A percentile compares a stretch with the other conserved stretches of the same genome.
Conservation (phyloP, 2,888 invertebrate species). For the Spisula solida region DNA sequence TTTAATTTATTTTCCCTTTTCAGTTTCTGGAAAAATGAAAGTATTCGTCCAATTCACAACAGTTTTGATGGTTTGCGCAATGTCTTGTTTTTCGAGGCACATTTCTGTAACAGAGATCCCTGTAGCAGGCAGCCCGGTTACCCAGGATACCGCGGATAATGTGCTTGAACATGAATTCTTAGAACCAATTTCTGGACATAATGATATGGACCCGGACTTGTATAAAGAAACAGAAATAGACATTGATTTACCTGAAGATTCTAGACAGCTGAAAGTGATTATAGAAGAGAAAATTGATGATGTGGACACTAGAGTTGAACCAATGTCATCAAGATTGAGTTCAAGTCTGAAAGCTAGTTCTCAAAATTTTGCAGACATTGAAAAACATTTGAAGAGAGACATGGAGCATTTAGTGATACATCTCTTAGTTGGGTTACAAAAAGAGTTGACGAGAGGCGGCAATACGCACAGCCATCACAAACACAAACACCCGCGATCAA, state of each 20-base stretch:
- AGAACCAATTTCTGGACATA: not conserved
- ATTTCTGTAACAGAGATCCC: not conserved
- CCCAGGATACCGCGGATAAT: not conserved
- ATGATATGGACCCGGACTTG: not conserved
- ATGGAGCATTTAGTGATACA: constrained; percentile 21
- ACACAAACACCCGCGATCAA: constrained; percentile 26
- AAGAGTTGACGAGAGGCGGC: not conserved
- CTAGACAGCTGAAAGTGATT: not conserved
- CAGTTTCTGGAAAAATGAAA: not conserved
- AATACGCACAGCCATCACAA: not conserved
- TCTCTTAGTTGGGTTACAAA: constrained; percentile 6
- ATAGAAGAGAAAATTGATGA: not conserved
- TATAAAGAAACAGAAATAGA: constrained; percentile 30
- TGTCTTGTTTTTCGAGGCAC: not conserved
- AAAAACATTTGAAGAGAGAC: not conserved
- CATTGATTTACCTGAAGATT: constrained; percentile 2
- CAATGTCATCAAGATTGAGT: not conserved
- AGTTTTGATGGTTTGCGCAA: not conserved
- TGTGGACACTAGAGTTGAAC: not conserved
- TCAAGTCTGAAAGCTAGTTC: not conserved
- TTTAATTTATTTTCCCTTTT: not conserved
- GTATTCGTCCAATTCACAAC: not conserved
- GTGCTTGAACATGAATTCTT: not conserved
- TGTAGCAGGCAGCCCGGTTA: no score
- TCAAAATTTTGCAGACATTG: not conserved